Evolutionary conservation across 37 sponge, comb jelly and placozoan genomes (phyloP).

Genomic region (Ianthella basta): DNA sequence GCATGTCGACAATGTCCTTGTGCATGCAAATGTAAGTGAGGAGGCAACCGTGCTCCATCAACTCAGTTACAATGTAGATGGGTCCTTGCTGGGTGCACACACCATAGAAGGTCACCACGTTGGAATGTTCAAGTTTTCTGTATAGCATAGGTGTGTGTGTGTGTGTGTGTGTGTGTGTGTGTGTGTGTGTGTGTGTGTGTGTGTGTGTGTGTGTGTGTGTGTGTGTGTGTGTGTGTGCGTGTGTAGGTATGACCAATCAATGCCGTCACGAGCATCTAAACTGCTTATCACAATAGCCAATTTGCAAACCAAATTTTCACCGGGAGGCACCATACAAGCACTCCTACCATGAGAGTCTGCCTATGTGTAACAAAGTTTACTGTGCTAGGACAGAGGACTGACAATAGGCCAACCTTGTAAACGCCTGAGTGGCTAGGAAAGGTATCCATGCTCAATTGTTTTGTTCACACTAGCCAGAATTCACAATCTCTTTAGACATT

Average conservation of each 20-base stretch:
- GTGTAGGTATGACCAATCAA: no score
- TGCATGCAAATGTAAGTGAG: slow-evolving; percentile 78
- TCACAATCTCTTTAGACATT: no score
- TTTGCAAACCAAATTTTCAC: no score
- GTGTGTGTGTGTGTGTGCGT: no score
- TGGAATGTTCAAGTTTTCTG: slow-evolving; percentile 84
- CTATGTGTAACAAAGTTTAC: slow-evolving; percentile 9
- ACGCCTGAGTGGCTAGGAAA: no score
- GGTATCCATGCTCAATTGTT: no score
- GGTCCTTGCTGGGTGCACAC: slow-evolving; percentile 77
- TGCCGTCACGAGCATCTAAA: no score
- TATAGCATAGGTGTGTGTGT: slow-evolving; percentile 47
- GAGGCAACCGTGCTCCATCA: slow-evolving; percentile 88
- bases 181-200: slow-evolving; percentile 28
- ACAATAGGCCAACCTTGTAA: background rate
- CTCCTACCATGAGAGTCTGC: no score
- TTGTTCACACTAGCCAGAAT: no score
- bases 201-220: slow-evolving; percentile 35
- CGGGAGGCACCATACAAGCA: no score
- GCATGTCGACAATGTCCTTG: slow-evolving; percentile 61
- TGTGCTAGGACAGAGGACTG: background rate
- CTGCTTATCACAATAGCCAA: no score
- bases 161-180: slow-evolving; percentile 43
- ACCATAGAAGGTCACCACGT: slow-evolving; percentile 87
- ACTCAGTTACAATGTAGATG: slow-evolving; percentile 80